Conservation (phyloP, 1,140 invertebrate genomes). For the Ooceraea biroi region DNA sequence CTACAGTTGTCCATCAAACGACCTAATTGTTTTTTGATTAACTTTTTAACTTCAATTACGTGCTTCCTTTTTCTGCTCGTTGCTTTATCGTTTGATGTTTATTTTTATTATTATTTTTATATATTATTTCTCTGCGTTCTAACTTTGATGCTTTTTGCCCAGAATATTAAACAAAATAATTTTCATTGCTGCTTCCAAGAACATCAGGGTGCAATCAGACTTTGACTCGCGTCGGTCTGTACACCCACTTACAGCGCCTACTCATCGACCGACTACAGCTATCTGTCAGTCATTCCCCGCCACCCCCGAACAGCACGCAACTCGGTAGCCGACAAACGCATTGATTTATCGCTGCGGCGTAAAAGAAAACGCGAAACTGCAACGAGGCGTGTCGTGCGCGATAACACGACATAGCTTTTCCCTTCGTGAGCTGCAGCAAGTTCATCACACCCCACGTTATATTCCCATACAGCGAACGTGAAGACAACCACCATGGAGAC, state of each 20-base stretch:
- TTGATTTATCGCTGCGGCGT: conserved; percentile 47
- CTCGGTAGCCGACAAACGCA: conserved; percentile 32
- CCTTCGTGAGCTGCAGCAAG: neutral
- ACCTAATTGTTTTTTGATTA: no score
- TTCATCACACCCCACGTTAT: neutral
- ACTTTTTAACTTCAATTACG: neutral
- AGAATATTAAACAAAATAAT: neutral
- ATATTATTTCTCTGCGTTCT: neutral
- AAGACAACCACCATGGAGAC: conserved; percentile 18
- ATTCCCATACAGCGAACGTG: neutral
- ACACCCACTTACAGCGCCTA: conserved; percentile 3
- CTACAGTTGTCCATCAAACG: no score
- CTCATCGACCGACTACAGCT: conserved; percentile 28
- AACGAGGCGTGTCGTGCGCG: neutral
- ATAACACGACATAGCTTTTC: neutral
- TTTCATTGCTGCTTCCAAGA: neutral
- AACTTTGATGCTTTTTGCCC: neutral
- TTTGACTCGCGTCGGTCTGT: neutral
- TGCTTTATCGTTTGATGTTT: neutral
- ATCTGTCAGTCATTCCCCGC: neutral
- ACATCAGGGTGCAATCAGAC: neutral
- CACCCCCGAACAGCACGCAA: conserved; percentile 5
- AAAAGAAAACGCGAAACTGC: conserved; percentile 11
- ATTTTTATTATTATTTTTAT: neutral
- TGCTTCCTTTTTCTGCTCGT: neutral